Evolutionary conservation across 30 jellyfish, hydroid and myxozoan species (phyloP), one percentile per base, ranked within the genome.

Genomic region (Aurelia sp.): DNA sequence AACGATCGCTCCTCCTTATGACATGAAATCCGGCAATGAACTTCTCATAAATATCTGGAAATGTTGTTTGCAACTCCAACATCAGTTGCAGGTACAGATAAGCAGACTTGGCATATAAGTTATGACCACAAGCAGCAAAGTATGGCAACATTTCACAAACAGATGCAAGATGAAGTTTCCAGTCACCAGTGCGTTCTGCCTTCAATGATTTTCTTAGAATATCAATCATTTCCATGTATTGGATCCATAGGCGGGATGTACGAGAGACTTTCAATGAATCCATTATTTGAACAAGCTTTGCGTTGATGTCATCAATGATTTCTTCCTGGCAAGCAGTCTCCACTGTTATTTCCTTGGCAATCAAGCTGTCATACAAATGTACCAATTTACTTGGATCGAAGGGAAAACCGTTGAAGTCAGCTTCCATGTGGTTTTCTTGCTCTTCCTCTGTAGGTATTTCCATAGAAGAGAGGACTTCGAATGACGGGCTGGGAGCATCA

Each of bases 101-200:
- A 31, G 64, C 78, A 57, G 78, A 58, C 69, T 77, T 77, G 11
- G 82, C 52, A 41, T 77, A 77, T 23, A 77, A 20, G 52, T 77
- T 77, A 62, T 77, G 88, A n/a, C 88, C 88, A 57, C 81, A 4
- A 12, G 88, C 88, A 27, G 88, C 88, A 59, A 77, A 57, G 37
- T 55, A 55, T 13, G 81, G 88, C 1, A 78, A 44, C 88, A 78
- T 78, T 59, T 61, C 82, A 17, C 20, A 19, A 20, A 57, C 62
- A n/a, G 47, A 22, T 78, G 41, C 50, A 30, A 78, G 79, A 44
- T 78, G 82, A 11, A 30, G 47, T 41, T 60, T 20, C 82, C 86
- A 75, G 8, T 75, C 81, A n/a, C 82, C 78, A 18, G 53, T 18
- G 23, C 81, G 35, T 5, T 75, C 86, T 20, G 79, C 86, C 19